phyloP scores from a whole-genome alignment of 2,113 vertebrate species.

The Aplodontia rufa region DNA sequence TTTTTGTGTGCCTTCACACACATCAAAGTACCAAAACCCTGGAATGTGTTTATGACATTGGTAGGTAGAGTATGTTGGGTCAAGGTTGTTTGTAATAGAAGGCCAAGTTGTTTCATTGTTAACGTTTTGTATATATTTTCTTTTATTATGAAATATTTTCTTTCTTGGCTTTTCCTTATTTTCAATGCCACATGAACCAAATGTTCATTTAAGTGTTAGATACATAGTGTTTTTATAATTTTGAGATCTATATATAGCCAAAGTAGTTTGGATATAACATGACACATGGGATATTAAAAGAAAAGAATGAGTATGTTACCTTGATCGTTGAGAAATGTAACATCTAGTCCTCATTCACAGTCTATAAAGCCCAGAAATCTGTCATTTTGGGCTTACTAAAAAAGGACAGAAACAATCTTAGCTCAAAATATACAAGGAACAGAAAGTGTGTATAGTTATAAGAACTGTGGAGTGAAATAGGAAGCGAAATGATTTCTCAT shows the following conservation, averaged over 20 bases:
- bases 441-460: not conserved
- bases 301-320: not conserved
- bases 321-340: slow-evolving; percentile 37
- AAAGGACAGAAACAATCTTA: not conserved
- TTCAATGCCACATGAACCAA: not conserved
- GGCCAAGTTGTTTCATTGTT: not conserved
- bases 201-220: slow-evolving; percentile 28
- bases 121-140: not conserved
- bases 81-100: not conserved
- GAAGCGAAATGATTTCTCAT: not conserved
- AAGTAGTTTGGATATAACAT: not conserved
- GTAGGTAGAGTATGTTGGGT: not conserved
- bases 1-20: not conserved
- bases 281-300: not conserved
- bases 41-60: not conserved
- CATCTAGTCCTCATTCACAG: slow-evolving; percentile 5
- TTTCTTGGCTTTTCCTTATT: not conserved
- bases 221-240: not conserved
- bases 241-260: slow-evolving; percentile 15
- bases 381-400: not conserved
- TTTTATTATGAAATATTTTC: not conserved
- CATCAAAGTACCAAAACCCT: not conserved
- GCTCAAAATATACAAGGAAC: not conserved
- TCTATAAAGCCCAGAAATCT: slow-evolving; percentile 9
- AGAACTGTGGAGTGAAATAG: not conserved